Evolutionary conservation across 2,797 vertebrate species (phyloP).

Genomic region (Lepilemur septentrionalis): DNA sequence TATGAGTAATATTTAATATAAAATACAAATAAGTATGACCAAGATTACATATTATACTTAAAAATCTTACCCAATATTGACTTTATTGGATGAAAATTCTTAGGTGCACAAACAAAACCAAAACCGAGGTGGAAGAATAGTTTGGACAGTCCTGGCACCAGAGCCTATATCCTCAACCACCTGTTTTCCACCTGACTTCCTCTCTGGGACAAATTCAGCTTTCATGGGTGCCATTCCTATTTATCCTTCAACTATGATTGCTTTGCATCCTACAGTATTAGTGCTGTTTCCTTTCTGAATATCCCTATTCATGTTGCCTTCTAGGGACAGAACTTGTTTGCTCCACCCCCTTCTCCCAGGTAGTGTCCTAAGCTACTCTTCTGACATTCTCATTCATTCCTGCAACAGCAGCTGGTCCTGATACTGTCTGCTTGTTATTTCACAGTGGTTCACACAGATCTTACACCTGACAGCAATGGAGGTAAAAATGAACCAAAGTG

Average conservation of each 20-base stretch:
- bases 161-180: background rate
- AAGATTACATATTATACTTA: background rate
- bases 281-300: background rate
- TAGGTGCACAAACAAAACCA: background rate
- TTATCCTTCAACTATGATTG: background rate
- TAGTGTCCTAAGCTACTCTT: background rate
- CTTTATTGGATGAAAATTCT: background rate
- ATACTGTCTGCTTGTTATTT: background rate
- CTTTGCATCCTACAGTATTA: background rate
- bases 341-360: rapidly evolving
- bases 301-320: background rate
- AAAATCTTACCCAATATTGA: background rate
- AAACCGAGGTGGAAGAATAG: background rate
- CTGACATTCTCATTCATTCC: background rate
- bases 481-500: background rate
- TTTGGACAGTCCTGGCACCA: background rate
- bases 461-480: background rate
- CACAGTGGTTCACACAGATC: background rate
- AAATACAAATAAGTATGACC: background rate
- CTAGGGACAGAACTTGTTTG: background rate
- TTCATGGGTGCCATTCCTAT: background rate
- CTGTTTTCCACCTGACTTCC: background rate
- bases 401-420: no score
- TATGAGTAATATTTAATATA: background rate
- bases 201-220: background rate